These are phyloP conservation scores for Poicephalus gulielmi DNA, from an alignment of 2,113 vertebrate genomes.

Conservation along the genomic window DNA sequence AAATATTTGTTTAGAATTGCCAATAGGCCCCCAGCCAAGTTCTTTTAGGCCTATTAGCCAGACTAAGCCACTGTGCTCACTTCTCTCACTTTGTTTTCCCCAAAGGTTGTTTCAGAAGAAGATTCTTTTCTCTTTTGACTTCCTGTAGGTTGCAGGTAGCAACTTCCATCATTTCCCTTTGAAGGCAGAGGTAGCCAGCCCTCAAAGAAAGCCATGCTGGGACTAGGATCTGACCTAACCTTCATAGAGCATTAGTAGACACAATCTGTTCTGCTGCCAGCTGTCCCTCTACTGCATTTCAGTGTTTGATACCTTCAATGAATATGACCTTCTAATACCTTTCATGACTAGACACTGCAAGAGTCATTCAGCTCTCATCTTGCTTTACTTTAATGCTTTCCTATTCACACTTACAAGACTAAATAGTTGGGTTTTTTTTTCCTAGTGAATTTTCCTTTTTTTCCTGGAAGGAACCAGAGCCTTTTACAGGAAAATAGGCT, in stretches of 20 bases:
- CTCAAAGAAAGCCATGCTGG: not conserved
- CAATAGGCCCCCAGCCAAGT: not conserved
- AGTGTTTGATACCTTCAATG: not conserved
- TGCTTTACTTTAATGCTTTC: not conserved
- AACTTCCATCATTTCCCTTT: not conserved
- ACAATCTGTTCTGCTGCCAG: not conserved
- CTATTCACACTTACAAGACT: not conserved
- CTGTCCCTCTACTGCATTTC: not conserved
- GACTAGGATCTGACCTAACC: not conserved
- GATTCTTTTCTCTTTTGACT: not conserved
- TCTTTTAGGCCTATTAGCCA: not conserved
- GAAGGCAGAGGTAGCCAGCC: not conserved
- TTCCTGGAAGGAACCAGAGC: not conserved
- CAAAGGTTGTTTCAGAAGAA: not conserved
- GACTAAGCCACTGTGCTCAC: not conserved
- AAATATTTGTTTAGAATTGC: slow-evolving; percentile 33
- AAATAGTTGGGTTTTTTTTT: not conserved
- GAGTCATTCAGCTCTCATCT: not conserved
- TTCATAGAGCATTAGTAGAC: not conserved
- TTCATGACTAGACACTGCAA: not conserved
- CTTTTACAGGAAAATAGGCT: not conserved
- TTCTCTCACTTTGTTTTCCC: not conserved
- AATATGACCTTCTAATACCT: not conserved
- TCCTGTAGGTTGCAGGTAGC: not conserved
- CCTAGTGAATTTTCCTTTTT: not conserved